These are phyloP conservation scores for Bombylius discolor DNA, from an alignment of 2,888 invertebrate species.

Conservation along the genomic window DNA sequence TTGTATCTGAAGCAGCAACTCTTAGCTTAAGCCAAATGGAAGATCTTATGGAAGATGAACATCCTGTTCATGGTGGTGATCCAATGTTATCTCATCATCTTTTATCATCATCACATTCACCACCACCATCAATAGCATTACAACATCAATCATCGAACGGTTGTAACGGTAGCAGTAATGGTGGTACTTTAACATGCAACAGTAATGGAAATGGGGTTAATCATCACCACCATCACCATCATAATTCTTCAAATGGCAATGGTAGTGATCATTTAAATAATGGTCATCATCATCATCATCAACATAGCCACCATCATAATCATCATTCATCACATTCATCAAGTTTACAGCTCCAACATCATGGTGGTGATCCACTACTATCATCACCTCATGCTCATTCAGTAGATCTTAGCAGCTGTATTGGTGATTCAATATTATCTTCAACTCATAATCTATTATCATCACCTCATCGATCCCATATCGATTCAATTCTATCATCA, in stretches of 20 bases:
- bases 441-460: conserved; percentile 29
- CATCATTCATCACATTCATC: conserved; percentile 12
- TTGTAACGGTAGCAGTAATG: conserved; percentile 1
- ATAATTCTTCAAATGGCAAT: background rate
- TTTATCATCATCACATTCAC: conserved; percentile 37
- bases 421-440: conserved; percentile 39
- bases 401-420: conserved; percentile 27
- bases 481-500: conserved; percentile 40
- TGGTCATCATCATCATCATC: conserved; percentile 9
- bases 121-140: conserved; percentile 23
- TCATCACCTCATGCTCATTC: conserved; percentile 28
- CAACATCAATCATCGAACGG: conserved; percentile 9
- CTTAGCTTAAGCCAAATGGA: conserved; percentile 49
- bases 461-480: conserved; percentile 19
- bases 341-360: conserved; percentile 15
- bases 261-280: conserved; percentile 5
- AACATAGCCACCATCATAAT: conserved; percentile 9
- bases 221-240: conserved; percentile 4
- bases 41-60: conserved; percentile 52
- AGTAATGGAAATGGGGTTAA: background rate
- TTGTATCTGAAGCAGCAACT: conserved; percentile 41
- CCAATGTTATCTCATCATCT: conserved; percentile 44
- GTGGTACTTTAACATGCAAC: background rate
- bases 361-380: conserved; percentile 28
- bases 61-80: conserved; percentile 46